Conservation (phyloP, 2,113 vertebrate genomes). For the Bostrychus sinensis region DNA sequence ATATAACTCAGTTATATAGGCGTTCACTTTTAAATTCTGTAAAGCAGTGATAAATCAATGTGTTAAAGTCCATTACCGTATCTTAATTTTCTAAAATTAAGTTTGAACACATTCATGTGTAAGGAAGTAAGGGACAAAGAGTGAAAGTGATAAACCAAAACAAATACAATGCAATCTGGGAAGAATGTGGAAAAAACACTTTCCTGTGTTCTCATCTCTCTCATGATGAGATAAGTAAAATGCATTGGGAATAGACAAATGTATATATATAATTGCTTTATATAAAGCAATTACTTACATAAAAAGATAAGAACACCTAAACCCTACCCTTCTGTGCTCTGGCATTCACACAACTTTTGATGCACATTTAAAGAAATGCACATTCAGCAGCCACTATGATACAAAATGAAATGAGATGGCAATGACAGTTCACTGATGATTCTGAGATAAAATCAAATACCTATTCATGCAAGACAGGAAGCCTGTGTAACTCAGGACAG, state of each 20-base stretch:
- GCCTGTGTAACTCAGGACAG: slow-evolving; percentile 76
- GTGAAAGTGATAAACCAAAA: slow-evolving; percentile 29
- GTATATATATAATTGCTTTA: too few relatives aligned
- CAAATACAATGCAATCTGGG: slow-evolving; percentile 41
- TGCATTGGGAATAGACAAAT: slow-evolving; percentile 42
- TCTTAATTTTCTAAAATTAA: slow-evolving; percentile 16
- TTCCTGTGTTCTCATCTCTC: slow-evolving; percentile 21
- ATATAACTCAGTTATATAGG: slow-evolving; percentile 13
- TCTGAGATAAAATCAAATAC: slow-evolving; percentile 81
- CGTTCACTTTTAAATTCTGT: slow-evolving; percentile 3
- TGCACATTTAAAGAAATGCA: slow-evolving; percentile 55
- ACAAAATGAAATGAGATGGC: slow-evolving; percentile 44
- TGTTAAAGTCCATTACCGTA: background rate
- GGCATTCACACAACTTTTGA: slow-evolving; percentile 49
- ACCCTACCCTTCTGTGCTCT: slow-evolving; percentile 24
- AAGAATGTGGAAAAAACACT: slow-evolving; percentile 11
- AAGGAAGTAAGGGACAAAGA: slow-evolving; percentile 9
- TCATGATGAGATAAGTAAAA: slow-evolving; percentile 40
- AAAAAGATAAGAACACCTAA: background rate
- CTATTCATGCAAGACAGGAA: slow-evolving; percentile 87
- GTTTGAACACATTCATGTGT: slow-evolving; percentile 4
- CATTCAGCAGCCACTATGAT: slow-evolving; percentile 29
- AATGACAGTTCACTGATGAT: slow-evolving; percentile 51
- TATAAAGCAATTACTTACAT: background rate
- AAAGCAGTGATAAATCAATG: slow-evolving; percentile 1